Evolutionary conservation across 30 jellyfish, hydroid and myxozoan species (phyloP).

Genomic region (Pseudorhiza aurosa): DNA sequence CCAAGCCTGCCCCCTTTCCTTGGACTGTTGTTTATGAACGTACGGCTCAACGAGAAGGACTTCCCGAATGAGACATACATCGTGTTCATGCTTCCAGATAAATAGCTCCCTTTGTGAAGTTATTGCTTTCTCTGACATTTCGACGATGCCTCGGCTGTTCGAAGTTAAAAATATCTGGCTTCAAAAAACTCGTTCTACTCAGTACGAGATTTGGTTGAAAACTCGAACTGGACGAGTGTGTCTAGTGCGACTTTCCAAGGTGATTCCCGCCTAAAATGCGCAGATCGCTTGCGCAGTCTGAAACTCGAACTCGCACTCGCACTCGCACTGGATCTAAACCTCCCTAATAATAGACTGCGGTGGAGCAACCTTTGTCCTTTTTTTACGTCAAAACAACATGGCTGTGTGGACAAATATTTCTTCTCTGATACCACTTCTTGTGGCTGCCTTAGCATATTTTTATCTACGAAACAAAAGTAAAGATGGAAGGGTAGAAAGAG

Average conservation of each 20-base stretch:
- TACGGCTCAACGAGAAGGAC: constrained; percentile 1
- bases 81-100: neutral
- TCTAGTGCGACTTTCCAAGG: neutral
- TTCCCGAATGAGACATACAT: neutral
- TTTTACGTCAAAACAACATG: constrained; percentile 14
- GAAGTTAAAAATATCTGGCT: neutral
- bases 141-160: neutral
- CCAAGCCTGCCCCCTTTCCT: constrained; percentile 11
- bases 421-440: constrained; percentile 12
- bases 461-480: constrained; percentile 20
- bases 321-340: neutral
- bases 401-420: constrained; percentile 26
- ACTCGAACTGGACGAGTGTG: neutral
- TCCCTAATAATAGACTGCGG: neutral
- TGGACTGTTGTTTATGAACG: neutral
- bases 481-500: constrained; percentile 28
- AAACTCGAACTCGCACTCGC: neutral
- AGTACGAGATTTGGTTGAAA: neutral
- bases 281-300: neutral
- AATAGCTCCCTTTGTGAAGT: neutral
- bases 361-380: neutral
- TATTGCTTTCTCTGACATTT: neutral
- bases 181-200: neutral
- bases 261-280: neutral
- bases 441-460: constrained; percentile 44